These are phyloP conservation scores for Tolypeutes matacus DNA, from an alignment of 2,797 vertebrate genomes.

Conservation along the genomic window DNA sequence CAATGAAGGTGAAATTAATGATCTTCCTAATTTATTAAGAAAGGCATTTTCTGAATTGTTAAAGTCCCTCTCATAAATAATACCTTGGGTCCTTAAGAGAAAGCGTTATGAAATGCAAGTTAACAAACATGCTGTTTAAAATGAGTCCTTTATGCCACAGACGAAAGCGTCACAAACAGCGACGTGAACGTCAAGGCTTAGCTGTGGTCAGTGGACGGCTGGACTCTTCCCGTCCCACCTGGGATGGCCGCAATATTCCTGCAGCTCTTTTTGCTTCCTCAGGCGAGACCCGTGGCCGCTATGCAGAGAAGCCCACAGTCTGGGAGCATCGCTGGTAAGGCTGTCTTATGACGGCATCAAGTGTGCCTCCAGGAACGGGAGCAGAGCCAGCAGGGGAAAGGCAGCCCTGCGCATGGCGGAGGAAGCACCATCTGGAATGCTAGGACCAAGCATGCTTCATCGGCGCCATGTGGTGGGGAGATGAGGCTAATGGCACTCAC, in stretches of 20 bases:
- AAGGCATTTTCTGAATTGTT: not conserved
- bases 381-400: not conserved
- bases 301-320: not conserved
- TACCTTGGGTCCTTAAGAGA: not conserved
- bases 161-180: not conserved
- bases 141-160: slow-evolving; percentile 67
- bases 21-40: not conserved
- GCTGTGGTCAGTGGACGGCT: not conserved
- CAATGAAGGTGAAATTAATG: not conserved
- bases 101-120: not conserved
- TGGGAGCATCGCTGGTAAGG: not conserved
- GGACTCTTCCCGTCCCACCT: not conserved
- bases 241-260: not conserved
- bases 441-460: not conserved
- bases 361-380: not conserved
- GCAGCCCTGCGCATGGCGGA: not conserved
- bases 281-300: not conserved
- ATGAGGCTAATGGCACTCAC: too few species aligned
- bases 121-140: not conserved
- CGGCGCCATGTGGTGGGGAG: not conserved
- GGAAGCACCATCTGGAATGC: not conserved
- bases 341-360: not conserved
- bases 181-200: not conserved
- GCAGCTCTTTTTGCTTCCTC: not conserved
- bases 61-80: slow-evolving; percentile 3